phyloP scores from a whole-genome alignment of 2,888 invertebrate species.

The Gnatocerus cornutus region DNA sequence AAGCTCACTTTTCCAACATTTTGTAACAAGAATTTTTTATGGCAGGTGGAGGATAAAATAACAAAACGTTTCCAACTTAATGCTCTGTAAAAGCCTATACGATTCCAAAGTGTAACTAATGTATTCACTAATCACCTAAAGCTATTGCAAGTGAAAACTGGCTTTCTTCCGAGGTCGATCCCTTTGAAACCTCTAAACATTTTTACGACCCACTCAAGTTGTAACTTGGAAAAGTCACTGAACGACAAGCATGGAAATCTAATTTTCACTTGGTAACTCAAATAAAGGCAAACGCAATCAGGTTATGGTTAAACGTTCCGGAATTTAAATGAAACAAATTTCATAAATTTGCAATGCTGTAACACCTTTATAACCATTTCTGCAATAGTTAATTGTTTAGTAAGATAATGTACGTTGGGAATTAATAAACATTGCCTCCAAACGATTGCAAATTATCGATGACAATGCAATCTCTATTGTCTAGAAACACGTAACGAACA shows the following conservation, averaged over 20 bases:
- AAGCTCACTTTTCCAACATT: no score
- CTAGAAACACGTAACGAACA: slow-evolving; percentile 14
- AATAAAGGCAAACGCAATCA: slow-evolving; percentile 23
- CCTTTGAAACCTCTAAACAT: slow-evolving; percentile 11
- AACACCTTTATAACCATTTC: slow-evolving; percentile 24
- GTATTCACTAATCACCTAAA: slow-evolving; percentile 8
- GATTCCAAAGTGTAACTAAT: background rate
- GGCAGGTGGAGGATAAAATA: slow-evolving; percentile 23
- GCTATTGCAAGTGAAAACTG: background rate
- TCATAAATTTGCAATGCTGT: slow-evolving; percentile 19
- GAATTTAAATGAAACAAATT: slow-evolving; percentile 32
- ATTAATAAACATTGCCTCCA: slow-evolving; percentile 30
- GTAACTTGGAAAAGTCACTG: slow-evolving; percentile 17
- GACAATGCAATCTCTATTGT: slow-evolving; percentile 18
- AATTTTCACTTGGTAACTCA: slow-evolving; percentile 11
- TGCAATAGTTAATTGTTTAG: slow-evolving; percentile 27
- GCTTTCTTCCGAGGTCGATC: slow-evolving; percentile 10
- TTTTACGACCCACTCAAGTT: slow-evolving; percentile 6
- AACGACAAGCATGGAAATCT: slow-evolving; percentile 16
- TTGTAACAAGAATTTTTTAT: slow-evolving; percentile 5
- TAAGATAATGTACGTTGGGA: slow-evolving; percentile 17
- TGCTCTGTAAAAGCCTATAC: background rate
- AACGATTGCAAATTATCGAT: slow-evolving; percentile 19
- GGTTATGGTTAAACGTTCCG: slow-evolving; percentile 14
- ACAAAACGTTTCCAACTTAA: background rate